A percentile compares a stretch with the other conserved stretches of the same genome.
Conservation (phyloP, 2,113 vertebrate species). For the Odontophorus gujanensis region DNA sequence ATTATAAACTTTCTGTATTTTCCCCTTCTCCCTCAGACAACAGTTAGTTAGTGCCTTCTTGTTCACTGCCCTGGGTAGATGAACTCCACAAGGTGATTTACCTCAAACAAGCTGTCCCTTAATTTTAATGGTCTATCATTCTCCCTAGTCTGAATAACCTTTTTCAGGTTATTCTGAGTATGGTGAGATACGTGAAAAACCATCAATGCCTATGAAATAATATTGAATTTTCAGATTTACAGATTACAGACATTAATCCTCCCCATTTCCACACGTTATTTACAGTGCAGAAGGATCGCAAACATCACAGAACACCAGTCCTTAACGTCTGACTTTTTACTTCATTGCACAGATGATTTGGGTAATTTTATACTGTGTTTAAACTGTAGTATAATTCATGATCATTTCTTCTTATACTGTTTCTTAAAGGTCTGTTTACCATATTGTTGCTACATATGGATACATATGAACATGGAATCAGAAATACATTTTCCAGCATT, state of each 20-base stretch:
- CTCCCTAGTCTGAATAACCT: background rate
- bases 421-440: background rate
- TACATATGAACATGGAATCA: background rate
- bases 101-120: background rate
- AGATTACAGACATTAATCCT: background rate
- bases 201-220: background rate
- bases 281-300: background rate
- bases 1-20: background rate
- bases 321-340: background rate
- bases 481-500: background rate
- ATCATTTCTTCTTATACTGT: background rate
- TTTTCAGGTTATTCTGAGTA: background rate
- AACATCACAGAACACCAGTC: background rate
- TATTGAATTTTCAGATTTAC: background rate
- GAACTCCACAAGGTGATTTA: background rate
- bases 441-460: background rate
- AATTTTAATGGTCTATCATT: background rate
- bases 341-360: background rate
- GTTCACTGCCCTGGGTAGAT: background rate
- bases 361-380: background rate
- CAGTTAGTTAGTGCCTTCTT: background rate
- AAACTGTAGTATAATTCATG: background rate
- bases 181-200: background rate
- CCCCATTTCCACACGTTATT: background rate
- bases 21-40: background rate